Conservation (phyloP, 2,113 vertebrate species). For the Python bivittatus region DNA sequence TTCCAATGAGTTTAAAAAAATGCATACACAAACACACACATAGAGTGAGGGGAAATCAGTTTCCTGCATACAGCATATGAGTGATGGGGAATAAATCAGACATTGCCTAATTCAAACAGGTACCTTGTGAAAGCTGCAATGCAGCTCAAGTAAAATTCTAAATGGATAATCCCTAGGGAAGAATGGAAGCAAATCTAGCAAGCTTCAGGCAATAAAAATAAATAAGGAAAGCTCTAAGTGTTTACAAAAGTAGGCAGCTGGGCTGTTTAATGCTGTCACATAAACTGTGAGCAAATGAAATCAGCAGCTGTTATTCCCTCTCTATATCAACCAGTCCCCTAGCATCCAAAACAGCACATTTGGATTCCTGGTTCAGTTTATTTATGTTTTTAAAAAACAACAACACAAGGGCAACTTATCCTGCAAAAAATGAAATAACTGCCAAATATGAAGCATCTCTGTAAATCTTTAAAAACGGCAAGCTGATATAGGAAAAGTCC, state of each 20-base stretch:
- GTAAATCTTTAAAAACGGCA: too few species aligned
- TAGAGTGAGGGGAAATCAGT: not conserved
- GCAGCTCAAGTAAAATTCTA: slow-evolving; percentile 7
- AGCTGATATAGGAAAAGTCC: not conserved
- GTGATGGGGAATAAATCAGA: not conserved
- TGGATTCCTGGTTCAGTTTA: slow-evolving; percentile 16
- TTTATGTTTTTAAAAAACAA: not conserved
- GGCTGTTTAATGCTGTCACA: slow-evolving; percentile 1
- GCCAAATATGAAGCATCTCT: not conserved
- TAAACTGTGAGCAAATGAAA: slow-evolving; percentile 19
- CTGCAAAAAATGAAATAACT: not conserved
- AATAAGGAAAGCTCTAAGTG: slow-evolving; percentile 44
- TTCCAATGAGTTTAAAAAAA: not conserved
- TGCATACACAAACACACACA: too few species aligned
- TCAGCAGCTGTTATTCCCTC: not conserved
- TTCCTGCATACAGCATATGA: not conserved
- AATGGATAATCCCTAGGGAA: slow-evolving; percentile 13
- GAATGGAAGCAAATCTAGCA: slow-evolving; percentile 31
- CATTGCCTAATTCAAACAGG: slow-evolving; percentile 6
- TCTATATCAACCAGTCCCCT: not conserved
- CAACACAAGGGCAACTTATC: not conserved
- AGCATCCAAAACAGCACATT: not conserved
- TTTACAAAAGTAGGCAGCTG: not conserved
- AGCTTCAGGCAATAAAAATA: slow-evolving; percentile 39
- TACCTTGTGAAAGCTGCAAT: not conserved